Evolutionary conservation across 2,797 vertebrate genomes (phyloP).

Genomic region (Urophycis tenuis): DNA sequence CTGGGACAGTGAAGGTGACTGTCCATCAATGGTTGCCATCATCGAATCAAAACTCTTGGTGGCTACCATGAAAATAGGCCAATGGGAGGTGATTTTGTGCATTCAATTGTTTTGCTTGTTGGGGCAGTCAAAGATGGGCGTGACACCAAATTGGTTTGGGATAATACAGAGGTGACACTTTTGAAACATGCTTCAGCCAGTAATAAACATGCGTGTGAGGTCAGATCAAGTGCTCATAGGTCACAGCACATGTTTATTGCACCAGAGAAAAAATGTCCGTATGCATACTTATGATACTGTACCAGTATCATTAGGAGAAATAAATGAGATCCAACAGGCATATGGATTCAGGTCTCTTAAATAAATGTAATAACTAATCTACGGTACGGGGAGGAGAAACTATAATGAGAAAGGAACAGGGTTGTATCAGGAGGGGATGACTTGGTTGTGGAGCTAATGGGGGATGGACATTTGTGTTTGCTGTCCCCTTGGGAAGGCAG

Average conservation of each 20-base stretch:
- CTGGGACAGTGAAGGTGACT: conserved; percentile 62
- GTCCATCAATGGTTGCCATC: conserved; percentile 62
- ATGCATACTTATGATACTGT: conserved; percentile 99
- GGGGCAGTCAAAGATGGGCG: conserved; percentile 77
- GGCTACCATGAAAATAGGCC: conserved; percentile 62
- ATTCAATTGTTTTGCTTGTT: conserved; percentile 62
- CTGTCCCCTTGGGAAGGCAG: conserved; percentile 69
- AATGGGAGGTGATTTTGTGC: conserved; percentile 57
- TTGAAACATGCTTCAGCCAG: conserved; percentile 99
- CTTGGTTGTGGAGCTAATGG: conserved; percentile 92
- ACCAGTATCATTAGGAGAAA: conserved; percentile 98
- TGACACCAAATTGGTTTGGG: conserved; percentile 78
- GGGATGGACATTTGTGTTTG: conserved; percentile 90
- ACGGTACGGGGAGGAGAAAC: conserved; percentile 82
- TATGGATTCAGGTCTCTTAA: conserved; percentile 99
- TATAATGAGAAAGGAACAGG: conserved; percentile 92
- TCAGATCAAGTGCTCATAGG: conserved; percentile 85
- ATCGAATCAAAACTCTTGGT: conserved; percentile 60
- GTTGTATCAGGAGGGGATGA: conserved; percentile 80
- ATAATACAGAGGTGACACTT: conserved; percentile 99
- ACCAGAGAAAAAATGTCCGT: conserved; percentile 99
- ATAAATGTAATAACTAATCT: conserved; percentile 95
- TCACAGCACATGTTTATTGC: conserved; percentile 99
- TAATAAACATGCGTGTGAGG: conserved; percentile 99
- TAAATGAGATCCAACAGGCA: conserved; percentile 99